Evolutionary conservation across 2,797 vertebrate species (phyloP).

Genomic region (Decapterus maruadsi): DNA sequence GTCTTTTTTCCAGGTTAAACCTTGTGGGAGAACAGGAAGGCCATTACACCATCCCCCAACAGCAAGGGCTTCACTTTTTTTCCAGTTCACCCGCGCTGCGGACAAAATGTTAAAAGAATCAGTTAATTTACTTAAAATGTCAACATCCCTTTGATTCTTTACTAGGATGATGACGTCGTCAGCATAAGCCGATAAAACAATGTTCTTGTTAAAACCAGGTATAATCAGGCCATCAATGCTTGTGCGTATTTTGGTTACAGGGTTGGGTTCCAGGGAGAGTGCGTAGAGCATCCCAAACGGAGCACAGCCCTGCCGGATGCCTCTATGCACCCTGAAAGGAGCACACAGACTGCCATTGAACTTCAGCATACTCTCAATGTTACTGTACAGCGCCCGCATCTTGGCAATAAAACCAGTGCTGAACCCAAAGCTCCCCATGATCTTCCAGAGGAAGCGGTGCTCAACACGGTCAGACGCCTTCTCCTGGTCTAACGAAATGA

Average conservation of each 20-base stretch:
- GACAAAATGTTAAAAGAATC: neutral
- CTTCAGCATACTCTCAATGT: neutral
- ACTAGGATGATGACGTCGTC: neutral
- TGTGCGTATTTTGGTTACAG: neutral
- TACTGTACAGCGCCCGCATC: neutral
- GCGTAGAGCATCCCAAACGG: neutral
- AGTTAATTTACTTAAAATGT: neutral
- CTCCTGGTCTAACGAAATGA: neutral
- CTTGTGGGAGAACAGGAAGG: neutral
- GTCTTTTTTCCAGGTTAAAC: too few species aligned
- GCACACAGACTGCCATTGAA: neutral
- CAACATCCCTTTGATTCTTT: accelerated
- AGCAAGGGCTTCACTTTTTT: neutral
- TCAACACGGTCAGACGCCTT: neutral
- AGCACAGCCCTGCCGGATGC: too few species aligned
- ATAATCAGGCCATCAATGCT: neutral
- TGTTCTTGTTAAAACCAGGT: neutral
- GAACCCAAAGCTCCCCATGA: neutral
- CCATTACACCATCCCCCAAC: neutral
- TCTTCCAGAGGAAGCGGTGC: neutral
- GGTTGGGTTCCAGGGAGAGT: neutral
- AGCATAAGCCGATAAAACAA: neutral
- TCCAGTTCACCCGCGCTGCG: neutral
- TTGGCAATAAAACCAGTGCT: neutral
- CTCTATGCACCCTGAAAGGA: neutral